phyloP scores from a whole-genome alignment of 2,113 vertebrate species.

The Leucopternis melanops region DNA sequence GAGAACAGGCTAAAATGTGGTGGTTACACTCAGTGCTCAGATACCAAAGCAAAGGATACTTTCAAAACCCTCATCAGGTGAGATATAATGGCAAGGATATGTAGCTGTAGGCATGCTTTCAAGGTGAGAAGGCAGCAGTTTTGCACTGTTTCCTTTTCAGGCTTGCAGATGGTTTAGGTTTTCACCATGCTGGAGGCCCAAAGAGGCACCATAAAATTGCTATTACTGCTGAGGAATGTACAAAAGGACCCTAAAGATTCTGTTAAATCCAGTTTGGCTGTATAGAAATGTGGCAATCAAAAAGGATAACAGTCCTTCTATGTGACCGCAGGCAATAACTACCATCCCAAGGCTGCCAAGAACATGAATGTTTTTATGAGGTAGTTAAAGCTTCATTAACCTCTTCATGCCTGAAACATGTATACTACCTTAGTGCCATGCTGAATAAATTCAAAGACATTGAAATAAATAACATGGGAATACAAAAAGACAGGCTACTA shows the following conservation, averaged over 20 bases:
- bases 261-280: not conserved
- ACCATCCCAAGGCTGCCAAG: not conserved
- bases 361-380: not conserved
- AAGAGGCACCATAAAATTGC: not conserved
- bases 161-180: conserved; percentile 52
- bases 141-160: not conserved
- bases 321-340: not conserved
- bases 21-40: not conserved
- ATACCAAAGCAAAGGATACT: not conserved
- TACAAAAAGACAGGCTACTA: not conserved
- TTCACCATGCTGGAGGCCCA: conserved; percentile 21
- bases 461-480: not conserved
- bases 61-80: not conserved
- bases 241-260: not conserved
- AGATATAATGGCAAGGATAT: not conserved
- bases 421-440: not conserved
- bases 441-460: not conserved
- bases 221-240: not conserved
- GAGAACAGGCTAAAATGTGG: not conserved
- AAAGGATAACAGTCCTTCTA: not conserved
- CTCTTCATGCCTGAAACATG: not conserved
- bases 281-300: not conserved
- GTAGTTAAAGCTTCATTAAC: not conserved
- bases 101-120: not conserved
- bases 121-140: conserved; percentile 4